A percentile compares a stretch with the other conserved stretches of the same genome.
These are phyloP conservation scores for Tetrax tetrax DNA, from an alignment of 2,113 vertebrate species.

Conservation along the genomic window DNA sequence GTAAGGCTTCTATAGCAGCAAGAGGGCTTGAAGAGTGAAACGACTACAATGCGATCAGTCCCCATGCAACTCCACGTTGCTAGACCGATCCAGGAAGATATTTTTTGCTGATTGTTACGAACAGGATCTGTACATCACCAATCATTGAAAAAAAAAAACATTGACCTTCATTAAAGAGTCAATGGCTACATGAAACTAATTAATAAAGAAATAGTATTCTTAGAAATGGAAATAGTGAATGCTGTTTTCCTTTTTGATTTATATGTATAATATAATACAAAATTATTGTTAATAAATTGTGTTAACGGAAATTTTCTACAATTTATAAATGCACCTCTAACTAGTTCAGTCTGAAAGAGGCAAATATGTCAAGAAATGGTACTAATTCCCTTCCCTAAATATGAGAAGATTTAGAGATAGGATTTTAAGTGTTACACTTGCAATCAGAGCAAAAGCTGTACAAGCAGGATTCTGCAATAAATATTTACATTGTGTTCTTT, in stretches of 20 bases:
- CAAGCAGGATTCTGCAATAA: constrained; percentile 37
- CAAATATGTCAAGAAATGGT: constrained; percentile 41
- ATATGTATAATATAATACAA: neutral
- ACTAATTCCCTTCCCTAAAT: constrained; percentile 39
- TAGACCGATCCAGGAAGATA: neutral
- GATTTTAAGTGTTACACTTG: constrained; percentile 42
- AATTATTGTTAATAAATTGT: constrained; percentile 37
- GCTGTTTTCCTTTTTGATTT: constrained; percentile 29
- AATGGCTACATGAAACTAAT: neutral
- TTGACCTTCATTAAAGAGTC: neutral
- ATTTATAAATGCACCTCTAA: constrained; percentile 2
- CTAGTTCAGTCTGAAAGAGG: constrained; percentile 8
- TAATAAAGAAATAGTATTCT: neutral
- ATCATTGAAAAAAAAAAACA: neutral
- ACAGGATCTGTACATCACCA: neutral
- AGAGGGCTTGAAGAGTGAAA: neutral
- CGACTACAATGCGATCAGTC: neutral
- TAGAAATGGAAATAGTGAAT: neutral
- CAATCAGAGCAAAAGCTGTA: constrained; percentile 4
- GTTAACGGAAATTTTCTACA: neutral
- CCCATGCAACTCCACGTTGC: neutral
- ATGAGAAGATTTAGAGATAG: neutral
- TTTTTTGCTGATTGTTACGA: neutral
- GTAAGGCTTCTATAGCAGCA: neutral
- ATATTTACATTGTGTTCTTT: constrained; percentile 36